Evolutionary conservation across 2,797 vertebrate species (phyloP).

Genomic region (Tympanoctomys barrerae): DNA sequence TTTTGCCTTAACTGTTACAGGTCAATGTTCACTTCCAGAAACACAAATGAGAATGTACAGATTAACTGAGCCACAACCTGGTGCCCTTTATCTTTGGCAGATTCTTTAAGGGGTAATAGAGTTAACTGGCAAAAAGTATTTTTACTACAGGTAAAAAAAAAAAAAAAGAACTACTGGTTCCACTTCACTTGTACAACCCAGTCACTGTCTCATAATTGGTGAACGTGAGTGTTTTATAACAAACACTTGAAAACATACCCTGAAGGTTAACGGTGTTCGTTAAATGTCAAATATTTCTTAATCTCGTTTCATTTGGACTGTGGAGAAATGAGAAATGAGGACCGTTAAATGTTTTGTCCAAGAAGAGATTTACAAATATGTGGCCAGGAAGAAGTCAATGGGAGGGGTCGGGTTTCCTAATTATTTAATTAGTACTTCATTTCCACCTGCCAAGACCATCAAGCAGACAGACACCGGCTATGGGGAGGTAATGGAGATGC

Average conservation of each 20-base stretch:
- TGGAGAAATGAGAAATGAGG: neutral
- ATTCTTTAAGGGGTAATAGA: neutral
- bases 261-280: neutral
- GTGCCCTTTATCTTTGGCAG: neutral
- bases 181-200: neutral
- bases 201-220: neutral
- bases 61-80: rapidly evolving
- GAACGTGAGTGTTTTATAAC: neutral
- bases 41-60: neutral
- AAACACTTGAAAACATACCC: neutral
- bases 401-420: rapidly evolving
- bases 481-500: rapidly evolving
- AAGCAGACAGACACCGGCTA: too few species aligned
- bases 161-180: neutral
- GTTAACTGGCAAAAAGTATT: too few species aligned
- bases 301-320: too few species aligned
- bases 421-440: neutral
- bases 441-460: neutral
- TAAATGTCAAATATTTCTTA: neutral
- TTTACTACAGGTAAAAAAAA: neutral
- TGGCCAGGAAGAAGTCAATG: rapidly evolving
- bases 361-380: neutral
- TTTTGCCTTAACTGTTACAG: neutral
- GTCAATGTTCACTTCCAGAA: neutral
- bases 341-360: neutral